These are phyloP conservation scores for Rhinoderma darwinii DNA, from an alignment of 2,113 vertebrate species.

Conservation along the genomic window DNA sequence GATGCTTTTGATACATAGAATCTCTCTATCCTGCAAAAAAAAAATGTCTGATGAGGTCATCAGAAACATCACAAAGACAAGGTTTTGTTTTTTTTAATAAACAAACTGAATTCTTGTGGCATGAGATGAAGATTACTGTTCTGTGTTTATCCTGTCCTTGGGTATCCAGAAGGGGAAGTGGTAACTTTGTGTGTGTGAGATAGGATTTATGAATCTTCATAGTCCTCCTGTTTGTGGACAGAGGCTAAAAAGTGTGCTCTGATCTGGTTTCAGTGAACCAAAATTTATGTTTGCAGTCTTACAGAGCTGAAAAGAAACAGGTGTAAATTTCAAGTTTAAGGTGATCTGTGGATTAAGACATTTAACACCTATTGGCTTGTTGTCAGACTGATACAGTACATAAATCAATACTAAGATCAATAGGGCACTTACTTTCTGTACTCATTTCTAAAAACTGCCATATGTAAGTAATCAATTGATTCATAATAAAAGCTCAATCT, in stretches of 20 bases:
- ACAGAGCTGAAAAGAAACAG: not conserved
- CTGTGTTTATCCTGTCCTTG: not conserved
- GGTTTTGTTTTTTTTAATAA: not conserved
- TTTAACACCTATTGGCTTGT: constrained; percentile 12
- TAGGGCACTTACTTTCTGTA: not conserved
- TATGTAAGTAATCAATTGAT: not conserved
- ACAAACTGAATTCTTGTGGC: not conserved
- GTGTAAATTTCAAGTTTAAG: not conserved
- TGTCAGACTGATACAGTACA: not conserved
- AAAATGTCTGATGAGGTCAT: not conserved
- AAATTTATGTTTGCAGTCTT: not conserved
- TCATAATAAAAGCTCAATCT: not conserved
- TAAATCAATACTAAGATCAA: not conserved
- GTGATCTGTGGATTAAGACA: not conserved
- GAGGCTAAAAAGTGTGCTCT: not conserved
- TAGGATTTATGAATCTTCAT: not conserved
- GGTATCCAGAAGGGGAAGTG: not conserved
- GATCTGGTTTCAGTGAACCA: not conserved
- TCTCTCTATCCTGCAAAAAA: not conserved
- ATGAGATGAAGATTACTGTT: not conserved
- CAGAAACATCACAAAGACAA: not conserved
- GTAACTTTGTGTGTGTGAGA: not conserved
- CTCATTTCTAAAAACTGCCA: constrained; percentile 1
- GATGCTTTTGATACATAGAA: too few relatives aligned
- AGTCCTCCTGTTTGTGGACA: not conserved